phyloP scores from a whole-genome alignment of 2,797 vertebrate species.

The Sebastes iracundus region DNA sequence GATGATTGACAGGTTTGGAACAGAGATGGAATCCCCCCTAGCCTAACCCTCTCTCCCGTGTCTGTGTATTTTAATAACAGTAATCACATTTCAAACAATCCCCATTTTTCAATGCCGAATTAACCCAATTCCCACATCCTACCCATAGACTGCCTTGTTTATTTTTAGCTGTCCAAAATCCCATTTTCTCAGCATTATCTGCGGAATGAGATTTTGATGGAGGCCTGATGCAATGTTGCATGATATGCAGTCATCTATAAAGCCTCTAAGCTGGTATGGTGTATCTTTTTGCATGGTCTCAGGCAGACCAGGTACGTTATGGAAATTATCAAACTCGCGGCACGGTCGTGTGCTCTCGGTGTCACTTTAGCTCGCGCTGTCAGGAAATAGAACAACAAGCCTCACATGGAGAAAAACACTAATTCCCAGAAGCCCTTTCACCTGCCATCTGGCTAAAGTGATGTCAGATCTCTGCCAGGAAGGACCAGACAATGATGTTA shows the following conservation, averaged over 20 bases:
- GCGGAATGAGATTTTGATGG: conserved; percentile 72
- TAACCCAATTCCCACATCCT: conserved; percentile 79
- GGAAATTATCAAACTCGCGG: conserved; percentile 9
- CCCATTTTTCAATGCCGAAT: conserved; percentile 79
- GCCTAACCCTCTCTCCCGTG: conserved; percentile 35
- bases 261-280: conserved; percentile 26
- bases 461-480: conserved; percentile 81
- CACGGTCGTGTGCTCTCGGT: background rate
- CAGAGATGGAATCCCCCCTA: conserved; percentile 27
- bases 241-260: conserved; percentile 55
- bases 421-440: conserved; percentile 65
- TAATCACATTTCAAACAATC: conserved; percentile 84
- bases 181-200: conserved; percentile 76
- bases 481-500: conserved; percentile 76
- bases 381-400: conserved; percentile 29
- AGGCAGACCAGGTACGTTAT: conserved; percentile 4
- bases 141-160: conserved; percentile 64
- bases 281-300: conserved; percentile 31
- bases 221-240: conserved; percentile 67
- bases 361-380: conserved; percentile 3
- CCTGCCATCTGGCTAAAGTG: conserved; percentile 74
- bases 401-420: background rate
- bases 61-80: conserved; percentile 82
- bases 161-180: conserved; percentile 77
- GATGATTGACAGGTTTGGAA: conserved; percentile 74